Evolutionary conservation across 2,888 invertebrate genomes (phyloP).

Genomic region (Anagyrus pseudococci): DNA sequence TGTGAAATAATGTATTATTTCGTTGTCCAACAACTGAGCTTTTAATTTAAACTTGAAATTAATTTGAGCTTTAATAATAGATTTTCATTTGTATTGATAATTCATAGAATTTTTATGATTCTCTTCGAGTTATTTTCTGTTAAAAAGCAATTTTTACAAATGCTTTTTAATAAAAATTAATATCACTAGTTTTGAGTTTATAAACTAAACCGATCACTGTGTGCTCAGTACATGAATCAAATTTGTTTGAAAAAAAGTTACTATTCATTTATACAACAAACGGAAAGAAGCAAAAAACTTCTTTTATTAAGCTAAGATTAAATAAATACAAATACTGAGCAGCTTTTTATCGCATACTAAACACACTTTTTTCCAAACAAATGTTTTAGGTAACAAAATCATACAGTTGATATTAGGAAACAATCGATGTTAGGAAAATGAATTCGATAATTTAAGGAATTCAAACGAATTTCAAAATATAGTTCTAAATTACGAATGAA

Average conservation of each 20-base stretch:
- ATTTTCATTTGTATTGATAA: background rate
- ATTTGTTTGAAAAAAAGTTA: slow-evolving; percentile 19
- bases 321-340: background rate
- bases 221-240: background rate
- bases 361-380: background rate
- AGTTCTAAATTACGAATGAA: too few relatives aligned
- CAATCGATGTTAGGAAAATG: background rate
- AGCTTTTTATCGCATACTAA: background rate
- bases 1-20: too few relatives aligned
- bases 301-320: background rate
- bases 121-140: slow-evolving; percentile 4
- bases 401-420: background rate
- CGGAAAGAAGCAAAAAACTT: background rate
- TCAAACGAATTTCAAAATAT: too few relatives aligned
- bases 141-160: slow-evolving; percentile 4
- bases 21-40: too few relatives aligned
- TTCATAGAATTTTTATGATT: slow-evolving; percentile 9
- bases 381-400: background rate
- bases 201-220: slow-evolving; percentile 2
- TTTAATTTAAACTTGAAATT: background rate
- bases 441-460: too few relatives aligned
- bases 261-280: background rate
- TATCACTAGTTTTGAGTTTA: background rate
- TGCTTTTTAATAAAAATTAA: slow-evolving; percentile 6
- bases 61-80: slow-evolving; percentile 10